phyloP scores from a whole-genome alignment of 2,113 vertebrate species.

The Myodes glareolus region DNA sequence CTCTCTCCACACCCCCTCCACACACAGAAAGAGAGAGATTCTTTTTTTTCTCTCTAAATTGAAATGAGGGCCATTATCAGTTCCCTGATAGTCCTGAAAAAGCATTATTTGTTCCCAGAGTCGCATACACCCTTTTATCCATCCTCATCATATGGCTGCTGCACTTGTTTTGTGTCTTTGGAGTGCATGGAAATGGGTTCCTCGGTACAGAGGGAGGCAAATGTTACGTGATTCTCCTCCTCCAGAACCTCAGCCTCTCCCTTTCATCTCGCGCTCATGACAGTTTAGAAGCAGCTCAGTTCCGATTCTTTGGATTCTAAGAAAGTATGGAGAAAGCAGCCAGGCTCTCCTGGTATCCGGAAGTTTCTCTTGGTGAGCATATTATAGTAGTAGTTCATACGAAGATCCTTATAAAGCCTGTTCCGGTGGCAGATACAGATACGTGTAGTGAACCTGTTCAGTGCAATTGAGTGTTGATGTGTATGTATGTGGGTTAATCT shows the following conservation, averaged over 20 bases:
- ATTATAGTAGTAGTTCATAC: not conserved
- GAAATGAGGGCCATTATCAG: not conserved
- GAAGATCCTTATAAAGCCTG: not conserved
- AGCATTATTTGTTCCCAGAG: not conserved
- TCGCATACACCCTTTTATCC: not conserved
- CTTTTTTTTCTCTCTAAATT: not conserved
- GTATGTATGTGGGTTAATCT: not conserved
- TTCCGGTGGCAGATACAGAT: not conserved
- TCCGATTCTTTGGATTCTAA: not conserved
- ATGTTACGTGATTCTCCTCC: not conserved
- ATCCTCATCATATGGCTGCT: not conserved
- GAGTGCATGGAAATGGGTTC: not conserved
- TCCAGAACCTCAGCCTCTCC: not conserved
- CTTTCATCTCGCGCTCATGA: not conserved
- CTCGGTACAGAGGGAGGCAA: not conserved
- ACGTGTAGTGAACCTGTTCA: not conserved
- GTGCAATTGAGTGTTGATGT: not conserved
- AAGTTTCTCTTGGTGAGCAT: not conserved
- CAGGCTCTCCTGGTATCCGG: not conserved
- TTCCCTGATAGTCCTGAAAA: not conserved
- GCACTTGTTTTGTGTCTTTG: slow-evolving; percentile 24
- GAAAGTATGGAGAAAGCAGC: not conserved
- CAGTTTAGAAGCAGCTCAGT: not conserved
- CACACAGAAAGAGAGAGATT: not conserved
- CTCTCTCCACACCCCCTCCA: not conserved